These are phyloP conservation scores for Rhabdornis inornatus DNA, from an alignment of 2,113 vertebrate genomes.

Conservation along the genomic window DNA sequence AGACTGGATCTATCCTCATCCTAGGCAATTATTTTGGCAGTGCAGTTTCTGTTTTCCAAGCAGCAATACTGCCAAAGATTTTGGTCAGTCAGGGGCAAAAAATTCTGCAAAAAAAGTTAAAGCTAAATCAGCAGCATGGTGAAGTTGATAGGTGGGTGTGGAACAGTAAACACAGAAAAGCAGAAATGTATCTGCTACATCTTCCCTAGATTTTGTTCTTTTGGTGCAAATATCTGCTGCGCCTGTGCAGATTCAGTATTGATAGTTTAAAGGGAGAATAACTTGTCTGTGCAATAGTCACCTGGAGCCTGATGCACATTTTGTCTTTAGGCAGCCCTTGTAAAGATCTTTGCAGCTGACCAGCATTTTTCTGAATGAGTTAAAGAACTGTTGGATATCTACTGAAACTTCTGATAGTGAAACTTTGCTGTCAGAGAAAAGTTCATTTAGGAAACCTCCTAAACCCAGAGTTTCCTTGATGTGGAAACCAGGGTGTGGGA, in stretches of 20 bases:
- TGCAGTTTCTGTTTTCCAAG: neutral
- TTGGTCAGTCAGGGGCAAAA: neutral
- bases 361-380: neutral
- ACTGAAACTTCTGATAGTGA: neutral
- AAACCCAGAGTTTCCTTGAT: neutral
- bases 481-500: neutral
- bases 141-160: neutral
- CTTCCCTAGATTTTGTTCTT: neutral
- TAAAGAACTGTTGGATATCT: neutral
- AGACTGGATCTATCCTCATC: neutral
- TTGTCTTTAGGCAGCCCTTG: neutral
- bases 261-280: neutral
- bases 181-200: neutral
- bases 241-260: neutral
- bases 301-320: neutral
- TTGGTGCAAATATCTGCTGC: neutral
- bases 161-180: neutral
- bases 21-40: neutral
- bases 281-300: neutral
- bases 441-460: neutral
- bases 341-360: neutral
- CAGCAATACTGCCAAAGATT: neutral
- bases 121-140: neutral
- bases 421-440: neutral
- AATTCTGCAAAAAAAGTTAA: neutral